Conservation (phyloP, 2,113 vertebrate genomes). For the Sorex fumeus region DNA sequence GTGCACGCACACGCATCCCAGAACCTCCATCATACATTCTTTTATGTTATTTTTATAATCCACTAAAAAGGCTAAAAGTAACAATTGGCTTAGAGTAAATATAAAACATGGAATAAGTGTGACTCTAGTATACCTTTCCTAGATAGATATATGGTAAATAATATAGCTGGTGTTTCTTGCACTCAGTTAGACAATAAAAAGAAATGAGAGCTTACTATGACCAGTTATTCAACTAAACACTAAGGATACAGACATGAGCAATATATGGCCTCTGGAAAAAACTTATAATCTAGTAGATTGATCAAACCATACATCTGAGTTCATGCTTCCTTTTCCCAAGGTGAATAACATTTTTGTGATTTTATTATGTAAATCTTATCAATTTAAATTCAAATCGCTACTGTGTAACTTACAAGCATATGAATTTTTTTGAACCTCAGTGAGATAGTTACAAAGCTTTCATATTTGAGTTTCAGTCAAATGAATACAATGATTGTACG, state of each 20-base stretch:
- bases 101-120: not conserved
- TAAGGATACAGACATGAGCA: not conserved
- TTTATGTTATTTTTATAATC: not conserved
- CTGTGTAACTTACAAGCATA: not conserved
- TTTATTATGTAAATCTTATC: conserved; percentile 35
- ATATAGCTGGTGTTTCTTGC: not conserved
- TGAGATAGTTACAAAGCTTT: no score
- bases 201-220: not conserved
- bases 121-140: not conserved
- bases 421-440: not conserved
- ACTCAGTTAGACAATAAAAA: not conserved
- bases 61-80: not conserved
- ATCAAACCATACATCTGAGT: not conserved
- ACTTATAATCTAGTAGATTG: not conserved
- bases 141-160: not conserved
- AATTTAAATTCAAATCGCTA: not conserved
- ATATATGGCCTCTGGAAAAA: not conserved
- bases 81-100: not conserved
- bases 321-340: not conserved
- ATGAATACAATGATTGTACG: no score
- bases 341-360: not conserved
- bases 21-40: not conserved
- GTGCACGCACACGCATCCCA: no score
- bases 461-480: no score
- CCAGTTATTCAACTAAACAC: not conserved